These are phyloP conservation scores for Drosophila sturtevanti DNA, from an alignment of 1,140 invertebrate genomes.

Conservation along the genomic window DNA sequence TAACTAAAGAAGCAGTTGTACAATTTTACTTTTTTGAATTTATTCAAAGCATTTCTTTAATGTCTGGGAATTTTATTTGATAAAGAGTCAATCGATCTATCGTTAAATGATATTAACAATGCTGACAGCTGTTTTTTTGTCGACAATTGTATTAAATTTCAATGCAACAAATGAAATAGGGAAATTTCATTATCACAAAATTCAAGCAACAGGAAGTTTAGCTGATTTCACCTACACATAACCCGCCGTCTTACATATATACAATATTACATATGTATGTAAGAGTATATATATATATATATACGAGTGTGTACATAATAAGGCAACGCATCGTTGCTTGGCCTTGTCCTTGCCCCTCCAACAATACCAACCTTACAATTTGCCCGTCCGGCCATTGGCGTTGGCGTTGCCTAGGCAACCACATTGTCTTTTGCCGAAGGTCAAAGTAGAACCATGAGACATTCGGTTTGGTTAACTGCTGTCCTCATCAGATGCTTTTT, in stretches of 20 bases:
- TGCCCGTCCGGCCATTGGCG: background rate
- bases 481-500: conserved; percentile 51
- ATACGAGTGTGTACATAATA: too few relatives aligned
- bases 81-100: background rate
- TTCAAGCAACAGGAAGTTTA: conserved; percentile 66
- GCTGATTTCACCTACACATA: conserved; percentile 5
- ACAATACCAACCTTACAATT: conserved; percentile 12
- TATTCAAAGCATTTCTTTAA: too few relatives aligned
- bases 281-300: background rate
- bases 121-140: background rate
- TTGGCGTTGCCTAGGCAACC: conserved; percentile 14
- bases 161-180: conserved; percentile 48
- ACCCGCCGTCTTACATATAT: background rate
- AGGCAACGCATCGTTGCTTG: background rate
- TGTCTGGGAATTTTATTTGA: too few relatives aligned
- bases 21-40: too few relatives aligned
- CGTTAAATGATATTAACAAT: background rate
- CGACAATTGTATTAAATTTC: background rate
- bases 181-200: conserved; percentile 50
- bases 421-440: conserved; percentile 58
- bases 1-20: too few relatives aligned
- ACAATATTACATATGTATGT: background rate
- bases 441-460: conserved; percentile 39
- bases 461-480: conserved; percentile 10
- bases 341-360: conserved; percentile 1